Percentiles rank a stretch among this genome's conserved stretches.
Evolutionary conservation across 2,113 vertebrate genomes (phyloP).

Genomic region (Myotis davidii): DNA sequence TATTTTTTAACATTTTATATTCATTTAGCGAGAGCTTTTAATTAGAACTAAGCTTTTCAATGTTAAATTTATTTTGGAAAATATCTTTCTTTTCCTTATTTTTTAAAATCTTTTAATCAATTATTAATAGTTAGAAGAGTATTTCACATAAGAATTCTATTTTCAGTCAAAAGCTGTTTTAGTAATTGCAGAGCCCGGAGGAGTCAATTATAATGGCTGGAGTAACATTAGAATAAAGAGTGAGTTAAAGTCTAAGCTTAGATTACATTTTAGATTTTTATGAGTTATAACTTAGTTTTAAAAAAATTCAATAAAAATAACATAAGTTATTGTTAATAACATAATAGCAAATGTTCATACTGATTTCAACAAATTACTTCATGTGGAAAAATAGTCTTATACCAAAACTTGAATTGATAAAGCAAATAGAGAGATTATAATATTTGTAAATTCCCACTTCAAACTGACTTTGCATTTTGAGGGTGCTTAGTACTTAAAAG

Average conservation of each 20-base stretch:
- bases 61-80: slow-evolving; percentile 40
- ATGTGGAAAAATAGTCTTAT: background rate
- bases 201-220: background rate
- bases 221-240: slow-evolving; percentile 17
- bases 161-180: background rate
- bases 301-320: background rate
- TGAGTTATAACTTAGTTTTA: background rate
- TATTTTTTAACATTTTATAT: slow-evolving; percentile 8
- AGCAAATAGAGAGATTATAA: background rate
- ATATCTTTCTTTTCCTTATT: background rate
- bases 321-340: background rate
- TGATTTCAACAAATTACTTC: background rate
- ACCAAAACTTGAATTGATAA: background rate
- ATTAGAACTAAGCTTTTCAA: background rate
- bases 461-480: background rate
- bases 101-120: background rate
- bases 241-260: background rate
- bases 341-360: background rate
- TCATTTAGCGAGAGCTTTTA: background rate
- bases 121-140: background rate
- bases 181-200: background rate
- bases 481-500: slow-evolving; percentile 5
- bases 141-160: background rate
- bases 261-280: background rate
- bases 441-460: background rate